Evolutionary conservation across 2,797 vertebrate genomes (phyloP).

Genomic region (Nyctalus aviator): DNA sequence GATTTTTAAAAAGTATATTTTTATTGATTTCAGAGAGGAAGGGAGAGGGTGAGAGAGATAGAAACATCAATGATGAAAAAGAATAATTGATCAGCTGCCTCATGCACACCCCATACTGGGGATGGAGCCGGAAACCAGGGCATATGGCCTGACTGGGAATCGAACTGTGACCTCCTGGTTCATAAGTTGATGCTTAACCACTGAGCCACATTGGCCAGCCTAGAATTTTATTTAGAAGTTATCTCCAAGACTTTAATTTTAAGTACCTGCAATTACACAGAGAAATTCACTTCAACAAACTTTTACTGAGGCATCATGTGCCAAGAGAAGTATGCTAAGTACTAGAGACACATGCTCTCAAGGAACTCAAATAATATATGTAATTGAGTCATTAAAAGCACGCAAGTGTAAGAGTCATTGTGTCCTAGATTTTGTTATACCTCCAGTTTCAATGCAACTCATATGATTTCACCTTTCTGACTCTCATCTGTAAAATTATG

Average conservation of each 20-base stretch:
- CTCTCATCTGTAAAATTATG: neutral
- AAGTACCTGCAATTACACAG: neutral
- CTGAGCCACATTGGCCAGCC: too few species aligned
- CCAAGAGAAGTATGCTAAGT: conserved; percentile 35
- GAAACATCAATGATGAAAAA: too few species aligned
- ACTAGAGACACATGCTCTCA: neutral
- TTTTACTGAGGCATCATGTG: neutral
- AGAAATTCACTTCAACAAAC: conserved; percentile 23
- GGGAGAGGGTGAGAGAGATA: too few species aligned
- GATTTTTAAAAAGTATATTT: neutral
- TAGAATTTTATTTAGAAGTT: neutral
- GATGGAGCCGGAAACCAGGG: too few species aligned
- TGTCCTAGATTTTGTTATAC: neutral
- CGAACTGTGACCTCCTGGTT: too few species aligned
- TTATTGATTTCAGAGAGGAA: neutral
- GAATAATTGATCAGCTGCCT: too few species aligned
- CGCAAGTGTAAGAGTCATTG: neutral
- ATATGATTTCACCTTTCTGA: neutral
- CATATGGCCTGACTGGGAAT: too few species aligned
- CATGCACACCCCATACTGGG: too few species aligned
- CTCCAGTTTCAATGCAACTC: neutral
- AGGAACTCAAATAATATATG: conserved; percentile 1
- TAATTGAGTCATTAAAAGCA: conserved; percentile 17
- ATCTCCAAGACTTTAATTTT: conserved; percentile 10
- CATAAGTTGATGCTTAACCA: too few species aligned